Conservation (phyloP, 2,888 invertebrate genomes). For the Alloplasta piceator region DNA sequence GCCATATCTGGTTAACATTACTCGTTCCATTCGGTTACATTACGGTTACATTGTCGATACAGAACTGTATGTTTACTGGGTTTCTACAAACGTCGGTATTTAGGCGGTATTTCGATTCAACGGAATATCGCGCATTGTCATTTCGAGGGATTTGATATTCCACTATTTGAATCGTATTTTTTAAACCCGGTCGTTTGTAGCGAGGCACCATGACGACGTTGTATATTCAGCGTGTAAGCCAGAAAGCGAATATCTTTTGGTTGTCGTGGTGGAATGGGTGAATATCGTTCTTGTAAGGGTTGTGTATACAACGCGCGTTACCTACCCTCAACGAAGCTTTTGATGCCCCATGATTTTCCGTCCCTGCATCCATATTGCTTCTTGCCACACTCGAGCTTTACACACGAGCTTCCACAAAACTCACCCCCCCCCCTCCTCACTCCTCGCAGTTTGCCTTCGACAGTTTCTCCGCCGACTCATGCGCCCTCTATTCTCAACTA, state of each 20-base stretch:
- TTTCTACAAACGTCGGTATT: no score
- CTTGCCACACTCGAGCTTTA: conserved; percentile 50
- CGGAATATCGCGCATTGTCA: no score
- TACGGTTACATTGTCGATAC: no score
- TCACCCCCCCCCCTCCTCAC: no score
- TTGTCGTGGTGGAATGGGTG: conserved; percentile 15
- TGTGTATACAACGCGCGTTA: conserved; percentile 17
- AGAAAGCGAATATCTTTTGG: conserved; percentile 38
- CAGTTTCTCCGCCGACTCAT: conserved; percentile 27
- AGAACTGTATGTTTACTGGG: no score
- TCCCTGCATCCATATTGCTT: conserved; percentile 39
- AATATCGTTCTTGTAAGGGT: conserved; percentile 23
- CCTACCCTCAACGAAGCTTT: conserved; percentile 38
- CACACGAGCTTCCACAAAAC: conserved; percentile 22
- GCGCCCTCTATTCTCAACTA: conserved; percentile 34
- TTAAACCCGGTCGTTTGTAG: no score
- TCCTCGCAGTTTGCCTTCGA: conserved; percentile 28
- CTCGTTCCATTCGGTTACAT: no score
- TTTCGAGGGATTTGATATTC: no score
- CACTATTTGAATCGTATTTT: no score
- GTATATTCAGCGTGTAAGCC: conserved; percentile 31
- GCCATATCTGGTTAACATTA: no score
- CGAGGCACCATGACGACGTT: no score
- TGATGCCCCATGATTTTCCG: conserved; percentile 10
- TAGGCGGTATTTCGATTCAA: no score